phyloP scores from a whole-genome alignment of 2,113 vertebrate species.

The Prionailurus bengalensis region DNA sequence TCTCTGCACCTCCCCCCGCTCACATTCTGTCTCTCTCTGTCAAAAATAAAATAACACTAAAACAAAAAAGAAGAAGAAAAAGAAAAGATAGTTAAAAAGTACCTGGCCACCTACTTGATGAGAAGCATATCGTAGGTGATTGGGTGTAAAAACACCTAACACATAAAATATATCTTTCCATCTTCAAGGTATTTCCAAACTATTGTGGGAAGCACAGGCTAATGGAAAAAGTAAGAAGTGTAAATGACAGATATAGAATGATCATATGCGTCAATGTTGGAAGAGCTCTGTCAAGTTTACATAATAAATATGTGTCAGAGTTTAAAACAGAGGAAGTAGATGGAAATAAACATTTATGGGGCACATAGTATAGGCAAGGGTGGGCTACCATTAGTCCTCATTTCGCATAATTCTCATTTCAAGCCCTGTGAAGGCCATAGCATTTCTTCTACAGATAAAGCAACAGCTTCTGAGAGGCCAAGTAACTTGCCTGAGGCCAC shows the following conservation, averaged over 20 bases:
- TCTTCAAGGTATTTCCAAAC: neutral
- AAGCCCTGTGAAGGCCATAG: neutral
- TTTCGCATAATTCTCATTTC: neutral
- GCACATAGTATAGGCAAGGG: neutral
- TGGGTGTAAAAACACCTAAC: neutral
- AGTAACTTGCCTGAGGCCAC: neutral
- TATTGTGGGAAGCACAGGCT: neutral
- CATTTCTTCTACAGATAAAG: neutral
- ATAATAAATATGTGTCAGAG: slow-evolving; percentile 16
- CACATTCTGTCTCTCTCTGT: no score
- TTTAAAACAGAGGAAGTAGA: neutral
- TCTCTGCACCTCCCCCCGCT: no score
- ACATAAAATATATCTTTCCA: neutral
- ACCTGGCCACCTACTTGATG: neutral
- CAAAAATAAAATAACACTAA: no score
- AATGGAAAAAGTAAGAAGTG: neutral
- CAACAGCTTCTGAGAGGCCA: neutral
- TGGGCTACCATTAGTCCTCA: neutral
- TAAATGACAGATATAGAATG: neutral
- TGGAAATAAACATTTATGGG: slow-evolving; percentile 32
- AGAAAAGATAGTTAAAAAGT: neutral
- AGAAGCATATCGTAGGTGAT: neutral
- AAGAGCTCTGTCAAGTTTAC: slow-evolving; percentile 11
- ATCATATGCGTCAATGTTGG: neutral
- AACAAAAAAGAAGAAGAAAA: neutral